Conservation (phyloP, 2,113 vertebrate species). For the Cichladusa arquata region DNA sequence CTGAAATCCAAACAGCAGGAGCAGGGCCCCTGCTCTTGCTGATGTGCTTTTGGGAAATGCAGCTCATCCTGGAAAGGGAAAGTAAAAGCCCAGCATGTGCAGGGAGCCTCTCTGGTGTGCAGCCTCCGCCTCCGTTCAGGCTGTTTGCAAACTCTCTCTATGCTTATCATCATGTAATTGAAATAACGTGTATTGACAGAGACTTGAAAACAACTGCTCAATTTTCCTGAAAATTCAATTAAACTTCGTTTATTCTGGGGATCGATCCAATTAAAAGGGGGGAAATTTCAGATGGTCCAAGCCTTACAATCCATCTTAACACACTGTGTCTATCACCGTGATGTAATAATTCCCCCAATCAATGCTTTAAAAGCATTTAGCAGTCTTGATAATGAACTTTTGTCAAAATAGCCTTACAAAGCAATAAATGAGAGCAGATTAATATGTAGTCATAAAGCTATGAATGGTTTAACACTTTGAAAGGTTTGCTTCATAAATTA, state of each 20-base stretch:
- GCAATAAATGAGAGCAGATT: conserved; percentile 87
- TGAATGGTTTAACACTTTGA: conserved; percentile 73
- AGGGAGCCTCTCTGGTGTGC: not conserved
- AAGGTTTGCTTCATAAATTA: conserved; percentile 53
- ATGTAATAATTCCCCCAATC: conserved; percentile 96
- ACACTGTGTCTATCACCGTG: conserved; percentile 78
- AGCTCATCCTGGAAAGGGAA: conserved; percentile 34
- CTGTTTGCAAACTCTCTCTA: conserved; percentile 71
- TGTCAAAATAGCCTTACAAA: conserved; percentile 90
- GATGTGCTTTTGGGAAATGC: conserved; percentile 48
- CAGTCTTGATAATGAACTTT: conserved; percentile 92
- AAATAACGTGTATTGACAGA: conserved; percentile 94
- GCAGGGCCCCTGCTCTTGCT: not conserved
- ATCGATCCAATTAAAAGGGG: conserved; percentile 89
- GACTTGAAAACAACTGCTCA: conserved; percentile 95
- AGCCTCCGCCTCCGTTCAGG: not conserved
- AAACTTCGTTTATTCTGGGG: conserved; percentile 96
- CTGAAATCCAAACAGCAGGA: not conserved
- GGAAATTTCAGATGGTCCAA: conserved; percentile 78
- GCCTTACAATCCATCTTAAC: conserved; percentile 87
- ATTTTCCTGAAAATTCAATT: conserved; percentile 97
- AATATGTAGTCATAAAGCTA: conserved; percentile 82
- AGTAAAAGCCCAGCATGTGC: not conserved
- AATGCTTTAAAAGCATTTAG: conserved; percentile 99
- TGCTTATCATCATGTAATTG: conserved; percentile 88